A percentile compares a stretch with the other conserved stretches of the same genome.
These are phyloP conservation scores for Brenthis daphne DNA, from an alignment of 2,888 invertebrate genomes.

Conservation along the genomic window DNA sequence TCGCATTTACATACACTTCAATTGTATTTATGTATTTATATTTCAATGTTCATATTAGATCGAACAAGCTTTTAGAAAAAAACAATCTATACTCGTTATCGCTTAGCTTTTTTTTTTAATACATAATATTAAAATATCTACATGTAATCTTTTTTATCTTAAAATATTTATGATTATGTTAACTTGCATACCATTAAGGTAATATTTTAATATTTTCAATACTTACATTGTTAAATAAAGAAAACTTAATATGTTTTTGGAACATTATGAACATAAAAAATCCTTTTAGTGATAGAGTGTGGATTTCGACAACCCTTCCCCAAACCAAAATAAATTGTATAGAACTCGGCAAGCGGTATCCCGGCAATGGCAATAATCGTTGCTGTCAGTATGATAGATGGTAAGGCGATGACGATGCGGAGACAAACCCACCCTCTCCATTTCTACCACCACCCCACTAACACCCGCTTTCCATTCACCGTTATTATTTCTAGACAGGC, in stretches of 20 bases:
- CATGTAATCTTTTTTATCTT: no score
- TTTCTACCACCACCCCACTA: slow-evolving; percentile 42
- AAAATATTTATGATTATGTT: no score
- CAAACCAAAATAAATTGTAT: slow-evolving; percentile 54
- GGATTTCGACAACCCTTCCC: slow-evolving; percentile 49
- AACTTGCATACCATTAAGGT: no score
- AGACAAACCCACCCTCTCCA: slow-evolving; percentile 44
- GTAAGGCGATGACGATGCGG: slow-evolving; percentile 63
- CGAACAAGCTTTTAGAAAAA: no score
- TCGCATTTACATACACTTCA: not conserved
- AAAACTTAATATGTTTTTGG: not conserved
- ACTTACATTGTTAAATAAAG: no score
- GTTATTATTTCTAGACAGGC: slow-evolving; percentile 21
- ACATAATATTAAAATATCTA: no score
- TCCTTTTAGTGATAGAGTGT: slow-evolving; percentile 42
- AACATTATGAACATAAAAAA: not conserved
- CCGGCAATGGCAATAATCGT: slow-evolving; percentile 63
- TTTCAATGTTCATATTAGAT: no score
- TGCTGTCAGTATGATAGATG: slow-evolving; percentile 74
- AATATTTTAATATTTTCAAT: no score
- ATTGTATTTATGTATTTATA: not conserved
- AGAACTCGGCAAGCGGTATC: slow-evolving; percentile 47
- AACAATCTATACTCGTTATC: no score
- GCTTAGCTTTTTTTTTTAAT: no score
- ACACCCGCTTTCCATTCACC: slow-evolving; percentile 41